Evolutionary conservation across 2,113 vertebrate species (phyloP), one percentile per base, ranked within the genome.

Genomic region (Syngnathus typhle): DNA sequence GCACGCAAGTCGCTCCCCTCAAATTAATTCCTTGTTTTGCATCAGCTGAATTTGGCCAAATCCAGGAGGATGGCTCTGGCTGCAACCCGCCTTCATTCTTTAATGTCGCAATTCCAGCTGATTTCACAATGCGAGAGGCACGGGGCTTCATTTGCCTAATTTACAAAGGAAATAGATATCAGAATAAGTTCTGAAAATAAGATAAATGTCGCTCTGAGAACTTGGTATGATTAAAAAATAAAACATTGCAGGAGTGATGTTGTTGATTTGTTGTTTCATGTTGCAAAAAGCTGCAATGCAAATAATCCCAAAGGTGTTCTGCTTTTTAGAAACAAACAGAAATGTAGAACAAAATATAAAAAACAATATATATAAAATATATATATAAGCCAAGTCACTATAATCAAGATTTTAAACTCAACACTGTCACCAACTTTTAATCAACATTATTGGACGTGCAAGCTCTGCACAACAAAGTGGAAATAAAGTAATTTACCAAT

Each of bases 11-110:
- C 89, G 93, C 93, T 94, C 93, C 93, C 92, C 93, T 92, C 94
- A 95, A 96, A 98, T 98, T 99, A 98, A 98, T 98, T 95, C 95
- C 94, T 98, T 96, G 94, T 96, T 99, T 98, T 99, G 94, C 96
- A 98, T 98, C 90, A 90, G 93, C 92, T 94, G 95, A 98, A 96
- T 98, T 98, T 97, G 91, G 92, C 94, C 93, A 98, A 98, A 99
- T 99, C 96, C 97, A 95, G 85, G 87, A 95, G 95, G 95, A 98
- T 96, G 93, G 95, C 91, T 92, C 88, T 80, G 86, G 89, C 93
- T 93, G 52, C 93, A 93, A 93, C 92, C 93, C 92, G 92, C 93
- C 95, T 93, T 91, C 91, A 88, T 85, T 11, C 92, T 94, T 96
- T 96, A 95, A 98, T 94, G 93, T 93, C 92, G 92, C 96, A 96